Evolutionary conservation across 2,888 invertebrate genomes (phyloP).

Genomic region (Listrodromus nycthemerus): DNA sequence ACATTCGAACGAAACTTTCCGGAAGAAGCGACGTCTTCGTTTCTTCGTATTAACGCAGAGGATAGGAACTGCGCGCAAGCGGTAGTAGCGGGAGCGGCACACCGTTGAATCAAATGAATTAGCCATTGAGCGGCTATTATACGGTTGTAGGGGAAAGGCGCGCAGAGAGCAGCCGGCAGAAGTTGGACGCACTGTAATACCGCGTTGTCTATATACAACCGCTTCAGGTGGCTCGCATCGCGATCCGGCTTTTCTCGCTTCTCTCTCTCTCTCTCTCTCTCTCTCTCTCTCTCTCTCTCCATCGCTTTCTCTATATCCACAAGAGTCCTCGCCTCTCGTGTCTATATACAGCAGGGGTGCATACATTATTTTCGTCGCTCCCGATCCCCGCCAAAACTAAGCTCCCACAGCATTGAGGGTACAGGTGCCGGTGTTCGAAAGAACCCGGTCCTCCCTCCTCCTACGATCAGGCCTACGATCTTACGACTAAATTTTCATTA

Average conservation of each 20-base stretch:
- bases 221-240: slow-evolving; percentile 82
- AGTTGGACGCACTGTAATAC: slow-evolving; percentile 71
- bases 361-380: slow-evolving; percentile 82
- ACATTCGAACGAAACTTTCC: slow-evolving; percentile 3
- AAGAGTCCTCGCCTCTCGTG: slow-evolving; percentile 74
- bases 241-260: slow-evolving; percentile 66
- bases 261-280: slow-evolving; percentile 76
- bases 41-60: not conserved
- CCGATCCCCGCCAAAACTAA: slow-evolving; percentile 66
- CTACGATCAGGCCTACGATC: slow-evolving; percentile 43
- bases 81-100: slow-evolving; percentile 45
- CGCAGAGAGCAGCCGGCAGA: slow-evolving; percentile 78
- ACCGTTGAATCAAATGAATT: slow-evolving; percentile 77
- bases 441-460: slow-evolving; percentile 37
- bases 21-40: not conserved
- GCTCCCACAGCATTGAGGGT: slow-evolving; percentile 80
- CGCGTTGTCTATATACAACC: slow-evolving; percentile 74
- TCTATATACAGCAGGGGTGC: slow-evolving; percentile 78
- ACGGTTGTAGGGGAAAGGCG: slow-evolving; percentile 75
- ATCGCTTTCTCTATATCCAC: slow-evolving; percentile 72
- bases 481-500: slow-evolving; percentile 76
- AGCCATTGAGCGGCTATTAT: slow-evolving; percentile 78
- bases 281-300: slow-evolving; percentile 74
- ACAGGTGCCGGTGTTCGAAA: slow-evolving; percentile 78
- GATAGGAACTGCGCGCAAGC: not conserved